These are phyloP conservation scores for Coenonympha glycerion DNA, from an alignment of 2,888 invertebrate species.

Conservation along the genomic window DNA sequence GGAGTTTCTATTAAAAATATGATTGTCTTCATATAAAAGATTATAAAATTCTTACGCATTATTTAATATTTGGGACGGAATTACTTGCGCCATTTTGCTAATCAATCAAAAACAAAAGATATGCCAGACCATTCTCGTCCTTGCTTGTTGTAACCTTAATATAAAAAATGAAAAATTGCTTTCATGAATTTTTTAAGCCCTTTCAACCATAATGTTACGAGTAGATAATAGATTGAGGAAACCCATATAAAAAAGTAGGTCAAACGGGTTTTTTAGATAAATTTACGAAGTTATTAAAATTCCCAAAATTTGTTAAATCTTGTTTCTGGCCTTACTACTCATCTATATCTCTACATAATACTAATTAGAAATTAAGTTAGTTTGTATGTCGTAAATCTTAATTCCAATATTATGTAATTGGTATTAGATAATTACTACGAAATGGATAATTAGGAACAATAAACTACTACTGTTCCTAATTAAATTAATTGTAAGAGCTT, in stretches of 20 bases:
- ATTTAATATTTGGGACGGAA: not conserved
- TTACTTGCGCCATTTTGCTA: slow-evolving; percentile 6
- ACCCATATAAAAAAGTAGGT: not conserved
- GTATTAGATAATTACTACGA: not conserved
- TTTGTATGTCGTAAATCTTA: not conserved
- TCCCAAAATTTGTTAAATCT: no score
- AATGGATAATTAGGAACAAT: not conserved
- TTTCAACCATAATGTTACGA: not conserved
- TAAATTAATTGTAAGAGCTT: not conserved
- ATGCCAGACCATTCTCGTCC: not conserved
- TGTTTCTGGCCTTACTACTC: no score
- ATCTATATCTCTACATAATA: not conserved
- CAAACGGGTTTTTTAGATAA: not conserved
- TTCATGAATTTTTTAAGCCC: not conserved
- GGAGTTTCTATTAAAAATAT: not conserved
- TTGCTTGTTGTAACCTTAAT: not conserved
- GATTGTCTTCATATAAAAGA: not conserved
- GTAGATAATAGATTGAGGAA: not conserved
- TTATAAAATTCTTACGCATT: not conserved
- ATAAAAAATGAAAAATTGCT: slow-evolving; percentile 8
- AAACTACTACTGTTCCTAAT: not conserved
- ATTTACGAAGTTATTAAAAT: no score
- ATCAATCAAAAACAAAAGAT: slow-evolving; percentile 9
- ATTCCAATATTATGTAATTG: not conserved
- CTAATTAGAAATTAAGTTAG: not conserved